phyloP scores from a whole-genome alignment of 2,797 vertebrate species.

The Micromesistius poutassou region DNA sequence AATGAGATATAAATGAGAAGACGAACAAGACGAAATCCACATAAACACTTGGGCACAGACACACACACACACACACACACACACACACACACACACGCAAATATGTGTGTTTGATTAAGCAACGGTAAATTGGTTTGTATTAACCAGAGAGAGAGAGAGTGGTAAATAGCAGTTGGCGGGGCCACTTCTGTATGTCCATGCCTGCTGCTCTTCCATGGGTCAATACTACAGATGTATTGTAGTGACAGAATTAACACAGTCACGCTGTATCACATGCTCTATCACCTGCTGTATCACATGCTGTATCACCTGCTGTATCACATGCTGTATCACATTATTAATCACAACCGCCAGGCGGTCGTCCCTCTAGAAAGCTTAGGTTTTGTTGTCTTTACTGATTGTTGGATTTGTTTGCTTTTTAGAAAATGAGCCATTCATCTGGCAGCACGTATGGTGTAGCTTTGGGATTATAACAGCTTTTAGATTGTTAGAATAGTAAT shows the following conservation, averaged over 20 bases:
- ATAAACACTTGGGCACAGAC: too few species aligned
- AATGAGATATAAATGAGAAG: too few species aligned
- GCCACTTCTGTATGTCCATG: too few species aligned
- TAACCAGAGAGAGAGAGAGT: neutral
- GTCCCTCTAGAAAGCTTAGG: neutral
- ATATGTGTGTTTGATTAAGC: too few species aligned
- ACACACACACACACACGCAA: too few species aligned
- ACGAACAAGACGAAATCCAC: too few species aligned
- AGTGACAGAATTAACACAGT: neutral
- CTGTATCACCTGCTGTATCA: neutral
- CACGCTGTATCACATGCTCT: neutral
- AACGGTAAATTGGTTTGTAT: too few species aligned
- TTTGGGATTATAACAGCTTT: neutral
- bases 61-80: too few species aligned
- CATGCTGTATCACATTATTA: neutral
- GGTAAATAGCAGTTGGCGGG: too few species aligned
- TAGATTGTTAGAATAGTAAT: neutral
- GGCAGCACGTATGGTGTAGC: neutral
- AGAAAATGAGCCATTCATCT: conserved; percentile 8
- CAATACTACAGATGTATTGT: too few species aligned
- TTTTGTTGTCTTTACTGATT: conserved; percentile 31
- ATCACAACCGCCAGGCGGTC: neutral
- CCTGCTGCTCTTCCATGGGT: too few species aligned
- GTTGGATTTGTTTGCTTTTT: conserved; percentile 24
- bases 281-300: neutral